Conservation (phyloP, 1,140 invertebrate genomes). For the Apis cerana region DNA sequence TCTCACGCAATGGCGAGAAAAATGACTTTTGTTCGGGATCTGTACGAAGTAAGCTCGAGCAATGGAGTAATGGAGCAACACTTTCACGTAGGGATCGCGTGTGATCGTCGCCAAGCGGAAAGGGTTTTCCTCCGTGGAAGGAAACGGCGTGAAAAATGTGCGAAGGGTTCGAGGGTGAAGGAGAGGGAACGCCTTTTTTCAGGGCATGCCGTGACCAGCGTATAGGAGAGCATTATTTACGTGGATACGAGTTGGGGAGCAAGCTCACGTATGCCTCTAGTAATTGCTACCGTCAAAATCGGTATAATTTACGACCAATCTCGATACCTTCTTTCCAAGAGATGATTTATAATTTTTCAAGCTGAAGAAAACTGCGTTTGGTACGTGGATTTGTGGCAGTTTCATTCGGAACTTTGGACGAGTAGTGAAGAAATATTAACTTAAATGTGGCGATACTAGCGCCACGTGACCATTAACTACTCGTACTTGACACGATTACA, state of each 20-base stretch:
- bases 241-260: not conserved
- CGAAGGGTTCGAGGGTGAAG: not conserved
- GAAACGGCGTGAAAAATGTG: constrained; percentile 21
- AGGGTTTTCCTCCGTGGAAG: not conserved
- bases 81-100: not conserved
- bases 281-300: constrained; percentile 28
- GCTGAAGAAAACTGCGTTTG: too few relatives aligned
- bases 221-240: constrained; percentile 5
- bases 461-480: too few relatives aligned
- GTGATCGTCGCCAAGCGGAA: not conserved
- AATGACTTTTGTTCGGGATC: too few relatives aligned
- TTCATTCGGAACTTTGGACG: too few relatives aligned
- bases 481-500: too few relatives aligned
- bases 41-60: not conserved
- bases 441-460: too few relatives aligned
- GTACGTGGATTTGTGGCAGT: too few relatives aligned
- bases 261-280: not conserved
- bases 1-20: too few relatives aligned
- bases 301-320: constrained; percentile 31
- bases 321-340: not conserved
- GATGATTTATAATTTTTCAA: too few relatives aligned
- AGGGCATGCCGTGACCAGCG: constrained; percentile 3
- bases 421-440: too few relatives aligned
- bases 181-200: not conserved
- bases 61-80: not conserved